Evolutionary conservation across 2,888 invertebrate genomes (phyloP).

Genomic region (Drosophila prolongata): DNA sequence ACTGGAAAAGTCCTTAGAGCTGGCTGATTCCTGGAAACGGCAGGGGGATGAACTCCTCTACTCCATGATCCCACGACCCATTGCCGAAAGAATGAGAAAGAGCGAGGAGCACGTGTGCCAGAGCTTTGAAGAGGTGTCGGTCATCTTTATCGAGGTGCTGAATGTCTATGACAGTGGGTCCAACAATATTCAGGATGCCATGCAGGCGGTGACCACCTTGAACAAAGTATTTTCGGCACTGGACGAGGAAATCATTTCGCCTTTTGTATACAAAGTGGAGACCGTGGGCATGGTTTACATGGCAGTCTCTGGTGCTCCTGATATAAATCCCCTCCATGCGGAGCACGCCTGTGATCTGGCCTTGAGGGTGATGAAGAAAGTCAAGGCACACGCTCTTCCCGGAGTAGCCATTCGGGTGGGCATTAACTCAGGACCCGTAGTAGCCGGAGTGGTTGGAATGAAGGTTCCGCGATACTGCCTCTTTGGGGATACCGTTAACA

Average conservation of each 20-base stretch:
- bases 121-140: constrained; percentile 85
- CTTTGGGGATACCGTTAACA: constrained; percentile 96
- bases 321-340: constrained; percentile 90
- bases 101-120: constrained; percentile 94
- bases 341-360: constrained; percentile 92
- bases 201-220: constrained; percentile 93
- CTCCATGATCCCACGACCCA: constrained; percentile 95
- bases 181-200: constrained; percentile 86
- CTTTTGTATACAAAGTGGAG: constrained; percentile 96
- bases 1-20: constrained; percentile 90
- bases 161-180: constrained; percentile 81
- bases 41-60: constrained; percentile 94
- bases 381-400: constrained; percentile 88
- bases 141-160: constrained; percentile 83
- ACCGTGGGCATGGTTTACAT: constrained; percentile 96
- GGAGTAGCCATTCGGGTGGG: constrained; percentile 87
- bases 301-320: constrained; percentile 95
- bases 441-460: constrained; percentile 94
- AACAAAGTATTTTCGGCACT: constrained; percentile 94
- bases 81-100: constrained; percentile 91
- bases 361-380: constrained; percentile 89
- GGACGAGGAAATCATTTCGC: constrained; percentile 92
- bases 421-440: constrained; percentile 94
- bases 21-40: constrained; percentile 94
- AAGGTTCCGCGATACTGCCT: constrained; percentile 94